Base-by-base conservation (phyloP, 1,140 invertebrate genomes). In the Drosophila carrolli region DNA sequence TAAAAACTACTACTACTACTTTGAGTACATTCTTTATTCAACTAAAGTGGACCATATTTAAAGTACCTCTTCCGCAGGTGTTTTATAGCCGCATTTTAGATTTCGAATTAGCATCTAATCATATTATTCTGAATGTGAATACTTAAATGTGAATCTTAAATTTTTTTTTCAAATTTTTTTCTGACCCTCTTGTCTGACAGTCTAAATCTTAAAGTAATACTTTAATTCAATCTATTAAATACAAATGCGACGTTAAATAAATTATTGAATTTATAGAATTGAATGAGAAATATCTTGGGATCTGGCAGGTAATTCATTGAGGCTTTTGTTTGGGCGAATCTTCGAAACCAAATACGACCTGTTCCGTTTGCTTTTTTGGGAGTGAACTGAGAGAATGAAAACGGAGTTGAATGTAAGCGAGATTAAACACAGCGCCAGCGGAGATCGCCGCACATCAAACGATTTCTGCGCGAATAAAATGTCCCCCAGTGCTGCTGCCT, bases 401-500 rank as follows among this genome's bases (percentile, higher is more conserved):
- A 57, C 65, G 29, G 51, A 57, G 63, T 71, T 50, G 67, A 71
- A 71, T 71, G 67, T 71, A 71, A 71, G 65, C 65, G 37, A 57
- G 51, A 71, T 71, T 48, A 41, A 71, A 57, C 53, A 56, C 51
- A 71, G 50, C 67, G 63, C 43, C 54, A 53, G 62, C 72, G 57
- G 70, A 58, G 66, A 75, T 58, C 71, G 78, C 78, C 66, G 78
- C 81, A 88, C 79, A 88, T 88, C 83, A 88, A 88, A 88, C 74
- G 82, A 85, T 81, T 85, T 85, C 60, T 85, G 82, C 75, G 84
- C 84, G 77, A 88, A 88, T 88, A 83, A 89, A 89, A 80, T 89
- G 84, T 89, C 84, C 83, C 84, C 84, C 73, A 74, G 65, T 67
- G 65, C 48, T 62, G 81, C 61, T 86, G 78, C 47, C 84, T 84